Evolutionary conservation across 2,888 invertebrate species (phyloP), one percentile per base, ranked within the genome.

Genomic region (Tethea ocularis): DNA sequence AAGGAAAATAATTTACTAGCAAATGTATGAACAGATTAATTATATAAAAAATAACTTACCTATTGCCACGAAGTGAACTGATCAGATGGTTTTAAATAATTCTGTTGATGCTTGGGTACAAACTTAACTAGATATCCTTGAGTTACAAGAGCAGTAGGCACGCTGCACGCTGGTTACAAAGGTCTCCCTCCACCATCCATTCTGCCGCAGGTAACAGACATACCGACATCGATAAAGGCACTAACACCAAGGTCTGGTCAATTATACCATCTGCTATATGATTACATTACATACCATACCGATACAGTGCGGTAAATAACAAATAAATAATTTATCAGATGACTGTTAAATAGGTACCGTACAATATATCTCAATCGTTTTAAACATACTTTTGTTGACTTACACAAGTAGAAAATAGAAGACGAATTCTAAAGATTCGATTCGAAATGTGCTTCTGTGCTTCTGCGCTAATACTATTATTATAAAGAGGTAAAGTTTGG

Each of bases 51-150:
- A n/a, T n/a, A n/a, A n/a, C n/a, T 13, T 13, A 2, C 7, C 3
- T 33, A 33, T 7, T 41, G 17, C 17, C 10, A n/a, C 46, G 10
- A 46, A 17, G 8, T 3, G 7, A 10, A 20, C 6, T 4, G n/a
- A n/a, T 15, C 15, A 2, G 17, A 46, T 46, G 38, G 36, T 36
- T 38, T 38, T 38, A 6, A 15, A 38, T 13, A 3, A 41, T 17
- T 41, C 15, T 46, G 20, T n/a, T 46, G 15, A 20, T 46, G 17
- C 52, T 17, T 29, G 26, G 11, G 5, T 29, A 52, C 11, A 60
- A 61, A 63, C 57, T 57, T 51, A 62, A 69, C 68, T 62, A 61
- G 68, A 67, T 58, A 68, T 67, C 70, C 68, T 74, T 72, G 74
- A 70, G 63, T 66, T 11, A 20, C 13, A 13, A 33, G 6, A 29